Evolutionary conservation across 2,888 invertebrate species (phyloP).

Genomic region (Drosophila recens): DNA sequence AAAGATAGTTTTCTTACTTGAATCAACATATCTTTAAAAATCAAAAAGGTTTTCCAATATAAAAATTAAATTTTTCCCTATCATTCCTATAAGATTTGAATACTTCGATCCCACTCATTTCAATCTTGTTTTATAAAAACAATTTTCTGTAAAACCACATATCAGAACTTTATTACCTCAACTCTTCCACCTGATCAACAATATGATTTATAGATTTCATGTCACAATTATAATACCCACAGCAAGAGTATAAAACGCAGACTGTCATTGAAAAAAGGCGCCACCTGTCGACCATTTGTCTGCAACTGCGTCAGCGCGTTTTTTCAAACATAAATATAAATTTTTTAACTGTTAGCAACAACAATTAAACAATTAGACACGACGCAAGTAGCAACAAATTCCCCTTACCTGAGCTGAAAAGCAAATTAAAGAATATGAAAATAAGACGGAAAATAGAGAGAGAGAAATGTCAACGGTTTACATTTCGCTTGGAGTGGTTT

Average conservation of each 20-base stretch:
- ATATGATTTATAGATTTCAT: background rate
- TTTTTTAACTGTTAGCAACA: slow-evolving; percentile 24
- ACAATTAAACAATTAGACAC: slow-evolving; percentile 63
- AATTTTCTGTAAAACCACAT: too few species aligned
- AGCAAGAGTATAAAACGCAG: background rate
- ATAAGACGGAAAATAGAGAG: background rate
- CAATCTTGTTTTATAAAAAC: too few species aligned
- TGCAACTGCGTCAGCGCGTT: slow-evolving; percentile 70
- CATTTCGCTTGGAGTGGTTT: slow-evolving; percentile 58
- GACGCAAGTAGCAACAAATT: slow-evolving; percentile 43
- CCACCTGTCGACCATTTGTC: slow-evolving; percentile 77
- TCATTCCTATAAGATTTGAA: too few species aligned
- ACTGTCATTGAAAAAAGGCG: slow-evolving; percentile 65
- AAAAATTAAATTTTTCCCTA: too few species aligned
- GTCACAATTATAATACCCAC: background rate
- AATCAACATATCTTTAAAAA: too few species aligned
- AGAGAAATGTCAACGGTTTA: slow-evolving; percentile 65
- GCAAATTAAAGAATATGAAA: background rate
- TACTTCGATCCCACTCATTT: too few species aligned
- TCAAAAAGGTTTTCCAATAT: too few species aligned
- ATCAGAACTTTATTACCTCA: background rate
- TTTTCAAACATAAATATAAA: background rate
- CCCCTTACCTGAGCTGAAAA: slow-evolving; percentile 52
- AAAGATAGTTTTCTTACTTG: too few species aligned
- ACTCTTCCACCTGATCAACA: background rate